Base-by-base conservation (phyloP, 2,113 vertebrate species). In the Stomatorhinus ivindoensis region DNA sequence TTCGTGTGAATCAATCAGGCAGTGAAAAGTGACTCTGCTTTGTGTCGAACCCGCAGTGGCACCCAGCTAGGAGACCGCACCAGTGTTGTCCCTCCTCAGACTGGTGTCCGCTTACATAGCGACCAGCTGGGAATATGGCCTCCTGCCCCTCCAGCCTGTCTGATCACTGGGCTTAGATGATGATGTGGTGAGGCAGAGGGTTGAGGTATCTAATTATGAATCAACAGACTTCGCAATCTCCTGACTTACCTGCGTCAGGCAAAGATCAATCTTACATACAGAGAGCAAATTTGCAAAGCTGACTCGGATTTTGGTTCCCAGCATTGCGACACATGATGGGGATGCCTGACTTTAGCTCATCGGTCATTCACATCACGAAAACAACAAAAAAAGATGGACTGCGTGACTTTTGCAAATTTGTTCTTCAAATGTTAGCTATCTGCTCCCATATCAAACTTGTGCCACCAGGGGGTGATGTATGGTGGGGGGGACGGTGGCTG, bases 401-500 rank as follows among this genome's bases (percentile, higher is more conserved):
- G 61, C 10, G 10, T 13, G 61, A 69, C 27, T 31, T 27, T 69
- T 31, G n/a, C 61, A 69, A 69, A 69, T 69, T 69, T 31, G 27
- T 27, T 69, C 61, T 4, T 69, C 61, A 31, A 69, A 31, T 69
- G 61, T 69, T 27, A 13, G 61, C 61, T 61, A 88, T 65, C 42
- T 65, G n/a, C 5, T n/a, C 42, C 58, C 51, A 87, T 1, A 42
- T 50, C 88, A 90, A 88, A 89, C 88, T 90, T 83, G 80, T 24
- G 17, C 89, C 90, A 91, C 91, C 80, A 31, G 84, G 91, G 90
- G 89, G 90, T 90, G 87, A 91, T 91, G 90, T 86, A 80, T 93
- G 89, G 89, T 89, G 89, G 91, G 91, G 90, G 58, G 89, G 90
- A 88, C 91, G 90, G 90, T 91, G 58, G n/a, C n/a, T 95, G 94